Evolutionary conservation across 2,797 vertebrate genomes (phyloP).

Genomic region (Delichon dasypus): DNA sequence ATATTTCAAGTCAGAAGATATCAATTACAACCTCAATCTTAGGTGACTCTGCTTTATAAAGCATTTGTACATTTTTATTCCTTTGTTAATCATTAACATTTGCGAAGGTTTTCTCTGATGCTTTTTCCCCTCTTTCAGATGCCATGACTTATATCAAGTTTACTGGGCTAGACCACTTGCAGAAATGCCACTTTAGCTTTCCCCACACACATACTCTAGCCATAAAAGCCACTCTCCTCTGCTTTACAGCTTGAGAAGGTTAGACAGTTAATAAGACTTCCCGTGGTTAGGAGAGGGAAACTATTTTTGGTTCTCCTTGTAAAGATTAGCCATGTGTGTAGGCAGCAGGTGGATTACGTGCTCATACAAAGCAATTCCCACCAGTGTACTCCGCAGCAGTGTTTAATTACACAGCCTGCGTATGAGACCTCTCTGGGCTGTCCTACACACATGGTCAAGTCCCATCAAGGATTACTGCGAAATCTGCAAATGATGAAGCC

Average conservation of each 20-base stretch:
- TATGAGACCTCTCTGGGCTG: not conserved
- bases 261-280: not conserved
- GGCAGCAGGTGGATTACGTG: not conserved
- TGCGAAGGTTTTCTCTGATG: not conserved
- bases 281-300: not conserved
- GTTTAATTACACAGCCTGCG: not conserved
- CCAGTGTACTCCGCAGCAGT: not conserved
- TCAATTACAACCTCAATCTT: not conserved
- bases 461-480: not conserved
- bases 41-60: not conserved
- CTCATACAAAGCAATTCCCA: not conserved
- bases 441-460: fast-evolving
- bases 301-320: not conserved
- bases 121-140: not conserved
- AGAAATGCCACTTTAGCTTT: not conserved
- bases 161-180: not conserved
- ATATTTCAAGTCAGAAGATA: not conserved
- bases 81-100: not conserved
- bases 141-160: not conserved
- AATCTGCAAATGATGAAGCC: not conserved
- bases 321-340: not conserved
- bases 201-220: not conserved
- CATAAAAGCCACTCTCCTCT: not conserved
- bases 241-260: not conserved
- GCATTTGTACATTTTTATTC: not conserved